phyloP scores from a whole-genome alignment of 2,888 invertebrate species.

The Diarsia rubi region DNA sequence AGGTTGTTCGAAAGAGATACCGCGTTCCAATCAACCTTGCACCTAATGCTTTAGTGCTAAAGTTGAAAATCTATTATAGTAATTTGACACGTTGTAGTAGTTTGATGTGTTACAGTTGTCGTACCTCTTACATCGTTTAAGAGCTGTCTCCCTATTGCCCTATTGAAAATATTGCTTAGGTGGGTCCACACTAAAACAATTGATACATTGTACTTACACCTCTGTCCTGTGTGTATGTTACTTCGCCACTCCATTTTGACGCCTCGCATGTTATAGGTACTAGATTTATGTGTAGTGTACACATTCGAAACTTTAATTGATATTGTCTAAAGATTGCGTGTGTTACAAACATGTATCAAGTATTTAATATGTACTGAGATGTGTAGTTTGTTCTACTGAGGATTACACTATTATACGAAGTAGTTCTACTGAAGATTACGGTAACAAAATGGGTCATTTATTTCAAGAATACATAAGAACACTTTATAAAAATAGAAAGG shows the following conservation, averaged over 20 bases:
- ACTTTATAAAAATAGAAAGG: not conserved
- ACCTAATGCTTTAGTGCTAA: no score
- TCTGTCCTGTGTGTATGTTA: not conserved
- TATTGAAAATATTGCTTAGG: not conserved
- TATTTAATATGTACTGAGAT: constrained; percentile 8
- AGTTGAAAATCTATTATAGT: no score
- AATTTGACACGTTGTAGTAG: no score
- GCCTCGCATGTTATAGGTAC: constrained; percentile 28
- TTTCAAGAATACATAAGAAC: not conserved
- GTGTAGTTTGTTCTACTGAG: constrained; percentile 8
- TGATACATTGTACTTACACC: not conserved
- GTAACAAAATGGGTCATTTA: not conserved
- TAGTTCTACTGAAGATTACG: not conserved
- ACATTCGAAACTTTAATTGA: constrained; percentile 45
- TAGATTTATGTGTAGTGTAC: constrained; percentile 18
- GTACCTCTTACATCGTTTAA: not conserved
- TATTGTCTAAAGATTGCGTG: constrained; percentile 39
- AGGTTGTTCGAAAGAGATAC: no score
- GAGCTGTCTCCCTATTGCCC: not conserved
- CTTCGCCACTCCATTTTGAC: not conserved
- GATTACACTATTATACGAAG: no score
- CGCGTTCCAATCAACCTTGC: no score
- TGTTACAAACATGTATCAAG: constrained; percentile 15
- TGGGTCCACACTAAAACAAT: not conserved
- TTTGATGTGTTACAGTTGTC: no score